A percentile compares a stretch with the other conserved stretches of the same genome.
phyloP scores from a whole-genome alignment of 2,888 invertebrate species.

The Morinoia aosen region DNA sequence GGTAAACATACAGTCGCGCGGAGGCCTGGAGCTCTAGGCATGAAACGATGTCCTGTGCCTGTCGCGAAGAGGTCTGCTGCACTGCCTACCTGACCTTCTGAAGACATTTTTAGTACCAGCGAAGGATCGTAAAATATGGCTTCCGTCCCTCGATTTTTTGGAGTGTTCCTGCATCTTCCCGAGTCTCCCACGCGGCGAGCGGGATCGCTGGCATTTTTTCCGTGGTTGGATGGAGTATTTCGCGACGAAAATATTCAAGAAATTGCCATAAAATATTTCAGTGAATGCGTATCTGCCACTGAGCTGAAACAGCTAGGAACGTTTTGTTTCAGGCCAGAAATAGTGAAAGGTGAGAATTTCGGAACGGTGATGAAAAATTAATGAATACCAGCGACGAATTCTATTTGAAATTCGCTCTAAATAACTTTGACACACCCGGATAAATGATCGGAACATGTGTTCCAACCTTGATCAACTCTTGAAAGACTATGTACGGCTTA shows the following conservation, averaged over 20 bases:
- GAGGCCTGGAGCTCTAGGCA: slow-evolving; percentile 28
- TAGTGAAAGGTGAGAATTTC: background rate
- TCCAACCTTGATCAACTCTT: background rate
- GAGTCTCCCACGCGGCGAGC: background rate
- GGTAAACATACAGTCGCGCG: slow-evolving; percentile 30
- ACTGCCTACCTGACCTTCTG: background rate
- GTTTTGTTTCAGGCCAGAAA: background rate
- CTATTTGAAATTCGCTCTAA: background rate
- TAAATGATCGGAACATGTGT: background rate
- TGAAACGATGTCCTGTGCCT: background rate
- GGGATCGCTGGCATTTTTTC: background rate
- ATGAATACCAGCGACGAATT: background rate
- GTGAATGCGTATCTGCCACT: background rate
- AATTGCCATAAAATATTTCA: background rate
- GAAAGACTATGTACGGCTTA: background rate
- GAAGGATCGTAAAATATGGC: slow-evolving; percentile 18
- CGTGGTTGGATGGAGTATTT: background rate
- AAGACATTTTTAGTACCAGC: slow-evolving; percentile 38
- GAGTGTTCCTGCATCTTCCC: background rate
- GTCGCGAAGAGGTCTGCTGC: background rate
- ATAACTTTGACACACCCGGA: background rate
- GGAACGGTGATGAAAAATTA: background rate
- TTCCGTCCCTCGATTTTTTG: background rate
- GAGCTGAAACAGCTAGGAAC: background rate
- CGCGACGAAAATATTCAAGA: background rate